These are phyloP conservation scores for Calliopsis andreniformis DNA, from an alignment of 1,140 invertebrate genomes.

Conservation along the genomic window DNA sequence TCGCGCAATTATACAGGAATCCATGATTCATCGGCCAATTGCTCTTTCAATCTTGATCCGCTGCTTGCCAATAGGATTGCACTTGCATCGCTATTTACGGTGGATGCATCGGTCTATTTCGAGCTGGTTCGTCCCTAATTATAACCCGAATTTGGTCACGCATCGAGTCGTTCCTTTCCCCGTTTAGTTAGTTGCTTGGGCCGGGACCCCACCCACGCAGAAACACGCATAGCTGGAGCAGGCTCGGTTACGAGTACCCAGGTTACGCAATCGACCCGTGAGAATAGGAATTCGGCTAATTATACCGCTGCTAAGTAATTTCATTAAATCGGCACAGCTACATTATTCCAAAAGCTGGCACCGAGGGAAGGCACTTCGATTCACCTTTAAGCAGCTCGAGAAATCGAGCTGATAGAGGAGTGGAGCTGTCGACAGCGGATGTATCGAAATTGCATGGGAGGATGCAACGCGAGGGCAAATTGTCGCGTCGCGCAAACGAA, in stretches of 20 bases:
- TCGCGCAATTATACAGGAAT: constrained; percentile 14
- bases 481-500: constrained; percentile 44
- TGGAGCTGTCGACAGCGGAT: too few species aligned
- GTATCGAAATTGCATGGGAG: neutral
- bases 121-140: constrained; percentile 4
- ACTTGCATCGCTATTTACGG: constrained; percentile 1
- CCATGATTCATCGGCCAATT: neutral
- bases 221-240: neutral
- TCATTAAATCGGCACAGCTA: constrained; percentile 40
- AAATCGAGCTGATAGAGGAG: too few species aligned
- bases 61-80: neutral
- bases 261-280: constrained; percentile 26
- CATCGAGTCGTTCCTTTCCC: neutral
- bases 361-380: too few species aligned
- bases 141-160: constrained; percentile 15
- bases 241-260: neutral
- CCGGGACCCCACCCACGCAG: neutral
- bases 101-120: neutral
- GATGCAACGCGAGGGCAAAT: constrained; percentile 4
- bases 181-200: neutral
- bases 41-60: neutral
- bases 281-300: constrained; percentile 47
- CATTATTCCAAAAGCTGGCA: too few species aligned
- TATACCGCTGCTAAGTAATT: constrained; percentile 43
- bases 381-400: too few species aligned